Base-by-base conservation (phyloP, 2,113 vertebrate genomes). In the Chinchilla lanigera region DNA sequence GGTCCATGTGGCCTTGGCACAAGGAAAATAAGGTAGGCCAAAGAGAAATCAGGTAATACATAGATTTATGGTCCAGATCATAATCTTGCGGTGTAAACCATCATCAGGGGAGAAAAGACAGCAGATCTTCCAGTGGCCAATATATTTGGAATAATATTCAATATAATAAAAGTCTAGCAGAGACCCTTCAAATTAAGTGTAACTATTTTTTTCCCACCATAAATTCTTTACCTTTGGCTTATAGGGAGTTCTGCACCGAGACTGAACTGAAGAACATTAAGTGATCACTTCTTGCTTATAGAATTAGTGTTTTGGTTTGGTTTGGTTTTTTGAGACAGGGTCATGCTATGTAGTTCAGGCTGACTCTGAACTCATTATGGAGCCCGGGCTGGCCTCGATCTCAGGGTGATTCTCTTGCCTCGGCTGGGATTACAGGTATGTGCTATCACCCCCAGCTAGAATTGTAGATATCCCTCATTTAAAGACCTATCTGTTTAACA, bases 101-200 rank as follows among this genome's bases (percentile, higher is more conserved):
- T 26, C 38, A 19, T 94, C 10, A 47, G 26, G 38, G 24, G 28
- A 13, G 3, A 65, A 78, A 63, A 88, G 38, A 30, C 19, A 87
- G 67, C n/a, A 24, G 20, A 71, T 17, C 7, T 80, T 38, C 63
- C 75, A 63, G 38, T 9, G 65, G 82, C 54, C 28, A 75, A 86
- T 41, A 38, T 14, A 85, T 58, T 92, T 58, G 93, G 82, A 96
- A 86, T 19, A 96, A 65, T 54, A 84, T 44, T 85, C 24, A 63
- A 47, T 82, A 85, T 30, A 50, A 54, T 61, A 73, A 71, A 78
- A 92, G 54, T 82, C 44, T 33, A 81, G 3, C n/a, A 60, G 90
- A 61, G 52, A 44, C 13, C 11, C 52, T 95, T 73, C 24, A 69
- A 61, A 20, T 85, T 52, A 87, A 47, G 13, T 58, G 33, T n/a